Evolutionary conservation across 2,888 invertebrate genomes (phyloP).

Genomic region (Tricholauxania praeusta): DNA sequence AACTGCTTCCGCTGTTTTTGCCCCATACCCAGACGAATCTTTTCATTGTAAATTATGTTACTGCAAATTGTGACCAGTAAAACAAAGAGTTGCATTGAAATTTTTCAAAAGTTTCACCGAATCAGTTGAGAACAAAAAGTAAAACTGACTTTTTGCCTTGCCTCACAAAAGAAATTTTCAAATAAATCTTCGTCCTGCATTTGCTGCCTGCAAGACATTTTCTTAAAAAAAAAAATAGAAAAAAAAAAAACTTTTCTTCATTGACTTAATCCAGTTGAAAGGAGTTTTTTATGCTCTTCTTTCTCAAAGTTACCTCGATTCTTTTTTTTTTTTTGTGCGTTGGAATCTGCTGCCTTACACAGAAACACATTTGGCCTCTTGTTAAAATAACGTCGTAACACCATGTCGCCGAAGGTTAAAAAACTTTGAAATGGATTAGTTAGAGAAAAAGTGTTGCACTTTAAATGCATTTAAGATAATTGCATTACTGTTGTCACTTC

Average conservation of each 20-base stretch:
- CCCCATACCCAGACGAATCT: background rate
- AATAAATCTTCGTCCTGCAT: constrained; percentile 53
- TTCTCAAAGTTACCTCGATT: background rate
- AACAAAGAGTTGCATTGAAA: background rate
- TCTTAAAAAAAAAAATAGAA: background rate
- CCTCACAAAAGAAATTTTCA: constrained; percentile 38
- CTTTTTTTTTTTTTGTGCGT: background rate
- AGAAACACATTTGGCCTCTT: background rate
- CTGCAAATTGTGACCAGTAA: background rate
- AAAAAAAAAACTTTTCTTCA: background rate
- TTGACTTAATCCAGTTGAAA: constrained; percentile 18
- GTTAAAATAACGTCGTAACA: background rate
- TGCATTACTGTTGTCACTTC: too few relatives aligned
- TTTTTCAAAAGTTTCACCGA: background rate
- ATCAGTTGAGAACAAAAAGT: background rate
- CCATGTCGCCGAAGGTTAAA: background rate
- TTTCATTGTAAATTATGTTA: constrained; percentile 9
- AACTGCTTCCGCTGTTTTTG: too few relatives aligned
- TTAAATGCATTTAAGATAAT: too few relatives aligned
- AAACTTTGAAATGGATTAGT: background rate
- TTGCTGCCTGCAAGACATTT: constrained; percentile 17
- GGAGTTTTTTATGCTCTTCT: background rate
- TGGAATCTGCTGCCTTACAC: background rate
- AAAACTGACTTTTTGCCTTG: constrained; percentile 19
- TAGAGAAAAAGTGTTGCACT: too few relatives aligned